Base-by-base conservation (phyloP, 2,888 invertebrate species). In the Sympetrum striolatum region DNA sequence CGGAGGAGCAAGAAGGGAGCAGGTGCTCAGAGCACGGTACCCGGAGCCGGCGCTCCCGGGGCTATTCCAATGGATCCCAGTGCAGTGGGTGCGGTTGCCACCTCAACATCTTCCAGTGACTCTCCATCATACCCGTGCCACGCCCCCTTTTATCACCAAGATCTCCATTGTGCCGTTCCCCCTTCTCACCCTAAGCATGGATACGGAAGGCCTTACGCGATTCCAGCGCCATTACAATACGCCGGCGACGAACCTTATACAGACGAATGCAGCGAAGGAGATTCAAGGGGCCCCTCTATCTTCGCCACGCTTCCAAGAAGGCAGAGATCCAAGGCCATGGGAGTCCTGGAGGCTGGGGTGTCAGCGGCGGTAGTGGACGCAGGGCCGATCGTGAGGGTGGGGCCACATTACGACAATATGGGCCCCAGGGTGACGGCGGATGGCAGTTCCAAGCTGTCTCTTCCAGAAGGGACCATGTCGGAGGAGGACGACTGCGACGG, bases 361-460 rank as follows among this genome's bases (percentile, higher is more conserved):
- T 96, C 97, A 25, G 96, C 96, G 91, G 96, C 96, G 48, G 96
- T 96, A 44, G 95, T 96, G 90, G 95, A 96, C 12, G 95, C 96
- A 3, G 90, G 82, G 64, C 90, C 90, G 18, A 64, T 90, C 25
- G 90, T 95, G 90, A 95, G 95, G 91, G 91, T 92, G 1, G 92
- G 92, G 6, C 96, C 96, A 90, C 96, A 97, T 91, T 98, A 98
- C 93, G 98, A 98, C 94, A 98, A 98, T 94, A 97, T 98, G 97
- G 98, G 98, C 12, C 97, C 98, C 90, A 95, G 98, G 92, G 97
- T 98, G 90, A 98, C 98, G 15, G 98, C 98, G 60, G 97, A 97
- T 91, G 98, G 98, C n/a, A 97, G 97, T 93, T 98, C 98, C 14
- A 97, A 97, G 44, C 96, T 98, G 93, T 98, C 98, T 48, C 95